A percentile compares a stretch with the other conserved stretches of the same genome.
These are phyloP conservation scores for Meteorus colon DNA, from an alignment of 2,888 invertebrate genomes.

Conservation along the genomic window DNA sequence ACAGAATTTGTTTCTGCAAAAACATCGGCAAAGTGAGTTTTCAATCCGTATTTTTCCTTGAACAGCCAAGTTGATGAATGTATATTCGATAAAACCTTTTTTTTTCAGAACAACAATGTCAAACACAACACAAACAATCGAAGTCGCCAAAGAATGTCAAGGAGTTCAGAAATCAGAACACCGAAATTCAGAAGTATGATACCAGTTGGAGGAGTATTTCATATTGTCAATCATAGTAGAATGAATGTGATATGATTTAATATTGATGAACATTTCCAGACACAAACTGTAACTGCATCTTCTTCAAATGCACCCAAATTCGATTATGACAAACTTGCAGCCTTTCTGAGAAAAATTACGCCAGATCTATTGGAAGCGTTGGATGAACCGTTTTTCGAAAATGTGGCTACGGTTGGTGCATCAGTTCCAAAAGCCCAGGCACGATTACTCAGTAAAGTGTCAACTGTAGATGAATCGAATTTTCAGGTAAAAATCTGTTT, in stretches of 20 bases:
- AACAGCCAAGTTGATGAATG: not conserved
- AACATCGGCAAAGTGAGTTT: conserved; percentile 60
- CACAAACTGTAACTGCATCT: conserved; percentile 61
- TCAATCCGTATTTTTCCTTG: not conserved
- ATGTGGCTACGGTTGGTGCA: conserved; percentile 40
- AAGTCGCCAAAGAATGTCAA: conserved; percentile 56
- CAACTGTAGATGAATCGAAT: conserved; percentile 9
- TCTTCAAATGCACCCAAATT: conserved; percentile 51
- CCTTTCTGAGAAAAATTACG: conserved; percentile 66
- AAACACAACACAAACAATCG: conserved; percentile 62
- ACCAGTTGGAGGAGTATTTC: not conserved
- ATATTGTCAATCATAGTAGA: conserved; percentile 7
- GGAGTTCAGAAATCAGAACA: conserved; percentile 57
- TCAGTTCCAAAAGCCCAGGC: not conserved
- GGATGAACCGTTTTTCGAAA: conserved; percentile 64
- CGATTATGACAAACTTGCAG: conserved; percentile 65
- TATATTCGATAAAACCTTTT: not conserved
- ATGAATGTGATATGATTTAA: not conserved
- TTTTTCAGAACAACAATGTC: conserved; percentile 57
- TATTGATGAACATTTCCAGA: conserved; percentile 55
- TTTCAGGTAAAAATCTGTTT: not conserved
- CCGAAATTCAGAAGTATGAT: conserved; percentile 42
- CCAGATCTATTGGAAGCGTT: conserved; percentile 66
- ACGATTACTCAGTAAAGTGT: conserved; percentile 2
- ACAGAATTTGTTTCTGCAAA: conserved; percentile 63